Evolutionary conservation across 1,140 invertebrate species (phyloP).

Genomic region (Caenorhabditis brenneri): DNA sequence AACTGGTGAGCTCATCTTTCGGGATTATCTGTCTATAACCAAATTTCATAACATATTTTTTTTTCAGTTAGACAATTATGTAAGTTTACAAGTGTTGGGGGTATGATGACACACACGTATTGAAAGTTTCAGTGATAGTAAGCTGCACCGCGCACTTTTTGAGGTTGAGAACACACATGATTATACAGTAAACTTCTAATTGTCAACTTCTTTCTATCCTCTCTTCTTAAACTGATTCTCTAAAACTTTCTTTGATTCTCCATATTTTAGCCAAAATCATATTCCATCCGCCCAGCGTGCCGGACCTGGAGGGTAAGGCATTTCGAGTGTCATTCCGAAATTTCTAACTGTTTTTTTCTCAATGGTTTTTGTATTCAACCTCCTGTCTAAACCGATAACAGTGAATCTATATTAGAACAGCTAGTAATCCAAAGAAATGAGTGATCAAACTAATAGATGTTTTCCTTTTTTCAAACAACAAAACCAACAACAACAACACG

Average conservation of each 20-base stretch:
- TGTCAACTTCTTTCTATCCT: background rate
- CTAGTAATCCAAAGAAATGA: background rate
- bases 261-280: slow-evolving; percentile 33
- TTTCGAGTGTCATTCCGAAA: slow-evolving; percentile 12
- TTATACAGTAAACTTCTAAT: slow-evolving; percentile 23
- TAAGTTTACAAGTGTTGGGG: background rate
- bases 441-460: background rate
- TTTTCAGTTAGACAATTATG: slow-evolving; percentile 54
- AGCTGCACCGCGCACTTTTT: slow-evolving; percentile 25
- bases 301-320: slow-evolving; percentile 29
- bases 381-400: slow-evolving; percentile 36
- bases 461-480: background rate
- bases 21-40: background rate
- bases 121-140: slow-evolving; percentile 31
- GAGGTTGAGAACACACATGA: slow-evolving; percentile 28
- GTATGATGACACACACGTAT: background rate
- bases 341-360: too few relatives aligned
- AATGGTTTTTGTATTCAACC: background rate
- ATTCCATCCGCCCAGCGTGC: slow-evolving; percentile 30
- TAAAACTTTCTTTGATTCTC: background rate
- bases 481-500: too few relatives aligned
- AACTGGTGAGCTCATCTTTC: slow-evolving; percentile 60
- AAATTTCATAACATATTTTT: background rate
- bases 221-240: background rate
- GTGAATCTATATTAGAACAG: background rate